Conservation (phyloP, 2,888 invertebrate genomes). For the Lepidochrysops patricia region DNA sequence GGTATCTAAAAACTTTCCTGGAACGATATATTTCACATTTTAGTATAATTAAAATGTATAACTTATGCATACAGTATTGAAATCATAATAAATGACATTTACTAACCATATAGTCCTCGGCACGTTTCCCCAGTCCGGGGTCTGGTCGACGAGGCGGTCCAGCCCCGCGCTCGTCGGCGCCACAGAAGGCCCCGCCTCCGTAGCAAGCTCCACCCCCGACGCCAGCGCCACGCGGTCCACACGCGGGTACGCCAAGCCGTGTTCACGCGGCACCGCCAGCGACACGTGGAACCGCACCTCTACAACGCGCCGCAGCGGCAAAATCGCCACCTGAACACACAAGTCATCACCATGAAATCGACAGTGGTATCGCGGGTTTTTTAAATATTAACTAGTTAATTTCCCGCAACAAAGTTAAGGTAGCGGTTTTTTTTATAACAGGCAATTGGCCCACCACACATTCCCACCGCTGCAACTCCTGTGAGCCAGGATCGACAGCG, state of each 20-base stretch:
- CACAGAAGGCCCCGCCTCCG: too few species aligned
- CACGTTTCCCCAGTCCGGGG: slow-evolving; percentile 55
- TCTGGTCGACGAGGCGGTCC: slow-evolving; percentile 26
- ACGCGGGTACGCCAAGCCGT: slow-evolving; percentile 39
- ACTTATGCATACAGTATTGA: neutral
- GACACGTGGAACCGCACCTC: slow-evolving; percentile 44
- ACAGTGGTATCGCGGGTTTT: too few species aligned
- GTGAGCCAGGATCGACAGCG: too few species aligned
- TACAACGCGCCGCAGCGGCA: slow-evolving; percentile 53
- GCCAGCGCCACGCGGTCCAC: slow-evolving; percentile 33
- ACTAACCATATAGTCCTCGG: slow-evolving; percentile 48
- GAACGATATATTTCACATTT: slow-evolving; percentile 21
- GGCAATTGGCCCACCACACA: too few species aligned
- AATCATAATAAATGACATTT: too few species aligned
- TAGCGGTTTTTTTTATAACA: too few species aligned
- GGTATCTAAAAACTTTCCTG: slow-evolving; percentile 54
- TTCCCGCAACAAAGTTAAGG: too few species aligned
- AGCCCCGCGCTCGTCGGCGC: slow-evolving; percentile 20
- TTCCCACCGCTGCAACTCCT: too few species aligned
- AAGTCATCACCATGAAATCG: too few species aligned
- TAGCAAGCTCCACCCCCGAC: too few species aligned
- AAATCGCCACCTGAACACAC: slow-evolving; percentile 50
- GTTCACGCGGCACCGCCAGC: slow-evolving; percentile 32
- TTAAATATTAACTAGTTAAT: too few species aligned
- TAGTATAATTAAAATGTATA: neutral